Conservation (phyloP, 2,113 vertebrate genomes). For the Panurus biarmicus region DNA sequence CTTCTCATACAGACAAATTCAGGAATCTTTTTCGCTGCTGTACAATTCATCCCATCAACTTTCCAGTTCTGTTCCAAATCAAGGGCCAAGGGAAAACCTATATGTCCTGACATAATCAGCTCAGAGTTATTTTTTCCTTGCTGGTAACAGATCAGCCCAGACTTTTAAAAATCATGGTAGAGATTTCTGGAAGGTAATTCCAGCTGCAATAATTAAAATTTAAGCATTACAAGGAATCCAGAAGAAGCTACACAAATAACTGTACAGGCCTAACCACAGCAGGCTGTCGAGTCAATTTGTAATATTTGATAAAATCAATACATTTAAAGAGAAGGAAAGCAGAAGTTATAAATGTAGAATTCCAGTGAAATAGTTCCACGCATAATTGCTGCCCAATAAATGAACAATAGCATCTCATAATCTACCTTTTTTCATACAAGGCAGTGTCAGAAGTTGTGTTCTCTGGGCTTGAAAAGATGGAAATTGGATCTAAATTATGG, state of each 20-base stretch:
- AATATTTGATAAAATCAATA: neutral
- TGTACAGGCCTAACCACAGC: neutral
- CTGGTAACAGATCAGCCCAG: neutral
- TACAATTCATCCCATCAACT: neutral
- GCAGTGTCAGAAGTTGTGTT: neutral
- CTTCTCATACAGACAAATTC: neutral
- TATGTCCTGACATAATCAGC: neutral
- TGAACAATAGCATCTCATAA: neutral
- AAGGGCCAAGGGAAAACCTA: neutral
- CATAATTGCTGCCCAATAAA: neutral
- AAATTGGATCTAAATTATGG: constrained; percentile 31
- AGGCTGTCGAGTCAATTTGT: neutral
- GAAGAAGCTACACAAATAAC: neutral
- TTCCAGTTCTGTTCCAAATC: neutral
- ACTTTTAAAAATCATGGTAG: neutral
- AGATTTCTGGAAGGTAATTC: neutral
- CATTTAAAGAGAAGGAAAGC: neutral
- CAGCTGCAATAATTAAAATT: neutral
- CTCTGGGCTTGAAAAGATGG: neutral
- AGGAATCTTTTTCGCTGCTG: neutral
- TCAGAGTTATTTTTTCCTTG: neutral
- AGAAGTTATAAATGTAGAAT: neutral
- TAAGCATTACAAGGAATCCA: neutral
- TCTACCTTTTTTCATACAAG: neutral
- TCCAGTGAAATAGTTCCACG: neutral